Evolutionary conservation across 2,888 invertebrate species (phyloP).

Genomic region (Hololepta plana): DNA sequence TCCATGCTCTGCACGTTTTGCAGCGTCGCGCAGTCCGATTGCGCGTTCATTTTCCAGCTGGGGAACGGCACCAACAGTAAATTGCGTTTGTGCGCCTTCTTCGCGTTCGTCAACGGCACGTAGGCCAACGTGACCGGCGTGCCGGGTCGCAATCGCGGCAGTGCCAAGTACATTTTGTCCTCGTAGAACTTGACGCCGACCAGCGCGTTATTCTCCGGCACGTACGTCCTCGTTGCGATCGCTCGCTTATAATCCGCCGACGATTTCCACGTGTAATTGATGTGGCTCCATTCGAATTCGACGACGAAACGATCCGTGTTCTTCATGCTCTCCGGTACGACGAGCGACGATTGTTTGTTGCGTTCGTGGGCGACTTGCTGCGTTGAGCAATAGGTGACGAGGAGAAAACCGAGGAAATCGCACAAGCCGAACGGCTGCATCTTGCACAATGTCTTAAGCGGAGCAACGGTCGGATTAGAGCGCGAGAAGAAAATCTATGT

Average conservation of each 20-base stretch:
- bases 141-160: constrained; percentile 49
- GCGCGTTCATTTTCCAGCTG: constrained; percentile 42
- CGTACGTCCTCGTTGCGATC: constrained; percentile 4
- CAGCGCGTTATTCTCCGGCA: constrained; percentile 43
- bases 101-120: constrained; percentile 21
- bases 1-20: constrained; percentile 59
- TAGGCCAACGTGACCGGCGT: constrained; percentile 49
- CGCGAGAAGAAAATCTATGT: no score
- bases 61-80: constrained; percentile 47
- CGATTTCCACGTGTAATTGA: constrained; percentile 9
- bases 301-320: no score
- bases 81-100: constrained; percentile 22
- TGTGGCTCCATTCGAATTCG: constrained; percentile 8
- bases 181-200: constrained; percentile 50
- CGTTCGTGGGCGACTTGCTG: no score
- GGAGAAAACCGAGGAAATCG: no score
- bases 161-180: constrained; percentile 42
- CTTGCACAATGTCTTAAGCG: no score
- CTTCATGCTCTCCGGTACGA: no score
- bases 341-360: no score
- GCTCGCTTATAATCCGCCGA: constrained; percentile 6
- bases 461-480: no score
- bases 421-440: no score
- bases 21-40: constrained; percentile 37
- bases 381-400: no score